A percentile compares a stretch with the other conserved stretches of the same genome.
These are phyloP conservation scores for Bathynomus jamesi DNA, from an alignment of 1,140 invertebrate species.

Conservation along the genomic window DNA sequence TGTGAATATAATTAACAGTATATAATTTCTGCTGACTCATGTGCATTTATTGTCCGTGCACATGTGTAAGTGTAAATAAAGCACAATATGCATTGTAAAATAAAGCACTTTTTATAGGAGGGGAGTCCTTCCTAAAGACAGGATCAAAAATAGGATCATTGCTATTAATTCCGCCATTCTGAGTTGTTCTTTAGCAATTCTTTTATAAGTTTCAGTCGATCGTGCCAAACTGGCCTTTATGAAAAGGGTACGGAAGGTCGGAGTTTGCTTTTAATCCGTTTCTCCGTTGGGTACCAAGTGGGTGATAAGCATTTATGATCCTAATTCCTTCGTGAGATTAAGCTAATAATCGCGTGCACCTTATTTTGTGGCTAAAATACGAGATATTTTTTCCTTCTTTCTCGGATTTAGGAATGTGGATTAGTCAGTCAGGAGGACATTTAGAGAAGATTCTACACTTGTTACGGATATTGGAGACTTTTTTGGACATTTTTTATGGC, in stretches of 20 bases:
- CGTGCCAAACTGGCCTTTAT: not conserved
- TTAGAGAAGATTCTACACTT: constrained; percentile 1
- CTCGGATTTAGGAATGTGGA: not conserved
- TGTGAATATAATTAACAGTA: too few species aligned
- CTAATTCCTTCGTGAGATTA: not conserved
- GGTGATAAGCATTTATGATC: not conserved
- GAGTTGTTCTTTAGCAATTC: not conserved
- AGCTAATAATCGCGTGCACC: not conserved
- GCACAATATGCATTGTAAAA: not conserved
- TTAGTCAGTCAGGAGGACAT: not conserved
- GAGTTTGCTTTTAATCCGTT: not conserved
- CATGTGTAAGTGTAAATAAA: not conserved
- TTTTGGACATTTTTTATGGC: not conserved
- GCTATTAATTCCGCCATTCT: constrained; percentile 1
- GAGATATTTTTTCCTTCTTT: not conserved
- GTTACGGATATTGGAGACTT: not conserved
- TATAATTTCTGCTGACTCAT: too few species aligned
- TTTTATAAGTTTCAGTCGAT: not conserved
- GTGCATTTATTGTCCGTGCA: too few species aligned
- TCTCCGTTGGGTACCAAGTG: not conserved
- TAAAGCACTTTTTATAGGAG: not conserved
- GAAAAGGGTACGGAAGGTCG: not conserved
- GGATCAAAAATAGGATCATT: constrained; percentile 1
- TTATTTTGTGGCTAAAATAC: constrained; percentile 1
- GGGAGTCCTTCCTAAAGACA: not conserved